phyloP scores from a whole-genome alignment of 23 tunicate species.

The Ciona savignyi region DNA sequence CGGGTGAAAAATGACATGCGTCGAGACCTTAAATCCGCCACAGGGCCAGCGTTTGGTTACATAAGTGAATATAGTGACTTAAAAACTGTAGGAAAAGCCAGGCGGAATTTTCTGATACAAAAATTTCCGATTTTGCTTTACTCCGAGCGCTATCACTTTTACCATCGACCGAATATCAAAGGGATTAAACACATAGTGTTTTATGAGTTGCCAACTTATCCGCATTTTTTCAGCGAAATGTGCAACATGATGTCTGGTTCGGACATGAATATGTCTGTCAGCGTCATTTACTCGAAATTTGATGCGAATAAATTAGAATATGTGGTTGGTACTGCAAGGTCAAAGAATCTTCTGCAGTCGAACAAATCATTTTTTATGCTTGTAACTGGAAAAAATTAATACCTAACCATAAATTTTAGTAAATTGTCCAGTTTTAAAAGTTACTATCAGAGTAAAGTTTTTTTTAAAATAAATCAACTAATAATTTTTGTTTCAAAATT shows the following conservation, averaged over 20 bases:
- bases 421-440: too few species aligned
- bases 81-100: slow-evolving; percentile 45
- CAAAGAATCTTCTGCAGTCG: slow-evolving; percentile 31
- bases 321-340: slow-evolving; percentile 36
- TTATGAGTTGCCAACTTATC: slow-evolving; percentile 85
- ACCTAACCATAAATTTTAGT: background rate
- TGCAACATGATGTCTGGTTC: slow-evolving; percentile 51
- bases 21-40: slow-evolving; percentile 37
- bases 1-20: slow-evolving; percentile 64
- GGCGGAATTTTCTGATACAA: slow-evolving; percentile 46
- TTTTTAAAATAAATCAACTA: too few species aligned
- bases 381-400: slow-evolving; percentile 24
- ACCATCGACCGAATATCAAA: slow-evolving; percentile 50
- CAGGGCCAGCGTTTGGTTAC: slow-evolving; percentile 38
- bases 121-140: slow-evolving; percentile 54
- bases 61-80: slow-evolving; percentile 63
- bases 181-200: slow-evolving; percentile 60
- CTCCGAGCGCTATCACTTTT: slow-evolving; percentile 93
- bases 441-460: too few species aligned
- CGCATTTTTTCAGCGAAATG: slow-evolving; percentile 75
- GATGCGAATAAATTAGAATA: slow-evolving; percentile 45
- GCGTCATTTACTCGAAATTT: slow-evolving; percentile 39
- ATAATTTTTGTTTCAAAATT: too few species aligned
- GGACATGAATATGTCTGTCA: slow-evolving; percentile 18
- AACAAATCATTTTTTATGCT: slow-evolving; percentile 55